A percentile compares a stretch with the other conserved stretches of the same genome.
phyloP scores from a whole-genome alignment of 1,140 invertebrate genomes.

The Anoplophora glabripennis region DNA sequence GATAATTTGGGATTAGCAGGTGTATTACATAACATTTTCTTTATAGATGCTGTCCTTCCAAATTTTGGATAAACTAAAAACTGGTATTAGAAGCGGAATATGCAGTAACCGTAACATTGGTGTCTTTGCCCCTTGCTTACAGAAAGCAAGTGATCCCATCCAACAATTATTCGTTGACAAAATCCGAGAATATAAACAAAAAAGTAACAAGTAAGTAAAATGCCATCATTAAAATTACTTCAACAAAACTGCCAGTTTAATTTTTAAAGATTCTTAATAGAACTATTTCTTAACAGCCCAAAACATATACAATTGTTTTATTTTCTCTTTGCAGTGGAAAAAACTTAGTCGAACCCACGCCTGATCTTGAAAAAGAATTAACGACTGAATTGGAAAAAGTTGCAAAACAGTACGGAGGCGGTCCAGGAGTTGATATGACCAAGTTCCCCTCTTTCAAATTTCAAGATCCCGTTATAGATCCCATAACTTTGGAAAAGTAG shows the following conservation, averaged over 20 bases:
- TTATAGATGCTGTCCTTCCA: conserved; percentile 38
- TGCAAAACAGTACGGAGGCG: conserved; percentile 73
- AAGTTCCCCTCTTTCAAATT: conserved; percentile 86
- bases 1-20: not conserved
- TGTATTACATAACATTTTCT: conserved; percentile 18
- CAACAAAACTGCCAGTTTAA: too few relatives aligned
- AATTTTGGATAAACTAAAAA: conserved; percentile 34
- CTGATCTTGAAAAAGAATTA: conserved; percentile 70
- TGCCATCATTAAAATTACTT: not conserved
- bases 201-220: conserved; percentile 65
- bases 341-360: conserved; percentile 77
- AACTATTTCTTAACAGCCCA: too few relatives aligned
- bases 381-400: conserved; percentile 78
- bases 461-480: conserved; percentile 62
- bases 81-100: conserved; percentile 40
- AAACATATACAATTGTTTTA: too few relatives aligned
- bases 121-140: conserved; percentile 64
- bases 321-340: conserved; percentile 61
- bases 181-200: conserved; percentile 83
- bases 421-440: conserved; percentile 74
- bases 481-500: conserved; percentile 44
- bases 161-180: conserved; percentile 93
- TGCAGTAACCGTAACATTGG: conserved; percentile 61
- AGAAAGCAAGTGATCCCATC: conserved; percentile 82
- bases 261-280: too few relatives aligned